Evolutionary conservation across 53 echinoderm and acorn worm species (phyloP), one percentile per base, ranked within the genome.

Genomic region (Echinometra lucunter): DNA sequence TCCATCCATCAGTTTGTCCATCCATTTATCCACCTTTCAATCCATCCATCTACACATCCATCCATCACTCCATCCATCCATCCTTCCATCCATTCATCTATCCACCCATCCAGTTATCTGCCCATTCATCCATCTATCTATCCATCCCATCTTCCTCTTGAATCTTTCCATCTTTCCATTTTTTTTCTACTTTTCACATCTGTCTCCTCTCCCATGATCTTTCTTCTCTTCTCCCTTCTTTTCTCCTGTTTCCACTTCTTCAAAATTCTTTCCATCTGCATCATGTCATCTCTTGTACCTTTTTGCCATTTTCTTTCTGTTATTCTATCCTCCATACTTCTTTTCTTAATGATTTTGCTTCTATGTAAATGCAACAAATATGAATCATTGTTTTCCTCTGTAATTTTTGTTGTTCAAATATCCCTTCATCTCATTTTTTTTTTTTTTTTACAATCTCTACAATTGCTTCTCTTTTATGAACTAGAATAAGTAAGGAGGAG

Each of bases 101-200:
- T 55, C 55, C 13, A 53, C 18, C 1, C 82, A 49, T 94, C 58
- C 56, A 15, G 30, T 58, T 53, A 9, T 81, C 11, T 93, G 15
- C 82, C 83, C 74, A 16, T 82, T 45, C 58, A 37, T 32, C 89
- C 60, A 58, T 35, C 58, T 18, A 58, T 89, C 90, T 82, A 21
- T 82, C 83, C 27, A 1, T 83, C 83, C 63, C 63, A 63, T 63
- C 23, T n/a, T 53, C 53, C 53, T 78, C 53, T 28, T 23, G 9
- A 53, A 23, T 57, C 28, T 57, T 12, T 35, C 19, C 30, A 16
- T 88, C 0, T 88, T 34, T 49, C 9, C 57, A 57, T 89, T 58
- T 45, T 40, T 9, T 44, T 81, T 44, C 38, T 40, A 37, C 4
- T 81, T 81, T 81, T 81, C 8, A 2, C 21, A 7, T 7, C 28